phyloP scores from a whole-genome alignment of 2,113 vertebrate species.

The Tauraco erythrolophus region DNA sequence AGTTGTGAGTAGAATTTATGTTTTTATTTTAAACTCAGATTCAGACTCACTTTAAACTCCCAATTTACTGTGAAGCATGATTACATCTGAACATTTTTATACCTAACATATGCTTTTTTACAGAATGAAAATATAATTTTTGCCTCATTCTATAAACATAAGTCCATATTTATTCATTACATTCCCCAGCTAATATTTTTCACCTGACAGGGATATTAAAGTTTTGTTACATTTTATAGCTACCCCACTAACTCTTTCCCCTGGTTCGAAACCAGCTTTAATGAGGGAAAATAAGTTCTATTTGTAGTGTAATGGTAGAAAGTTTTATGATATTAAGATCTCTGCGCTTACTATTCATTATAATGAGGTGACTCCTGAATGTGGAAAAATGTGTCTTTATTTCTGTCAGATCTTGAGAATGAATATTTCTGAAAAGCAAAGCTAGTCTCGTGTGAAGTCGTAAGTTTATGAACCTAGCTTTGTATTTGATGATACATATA shows the following conservation, averaged over 20 bases:
- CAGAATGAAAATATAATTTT: background rate
- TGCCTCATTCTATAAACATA: background rate
- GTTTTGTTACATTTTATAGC: background rate
- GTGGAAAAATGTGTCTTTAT: background rate
- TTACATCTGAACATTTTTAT: background rate
- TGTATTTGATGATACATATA: background rate
- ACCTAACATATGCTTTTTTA: background rate
- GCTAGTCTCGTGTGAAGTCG: background rate
- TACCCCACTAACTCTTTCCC: conserved; percentile 2
- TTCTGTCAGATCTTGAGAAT: background rate
- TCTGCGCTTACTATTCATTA: background rate
- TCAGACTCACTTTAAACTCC: background rate
- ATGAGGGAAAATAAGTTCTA: conserved; percentile 9
- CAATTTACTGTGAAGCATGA: background rate
- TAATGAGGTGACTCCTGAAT: background rate
- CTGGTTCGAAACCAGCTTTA: background rate
- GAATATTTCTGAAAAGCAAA: conserved; percentile 21
- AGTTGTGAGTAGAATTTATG: background rate
- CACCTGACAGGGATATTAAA: background rate
- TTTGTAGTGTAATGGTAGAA: background rate
- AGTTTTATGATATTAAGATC: background rate
- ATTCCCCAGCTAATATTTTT: background rate
- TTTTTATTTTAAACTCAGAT: background rate
- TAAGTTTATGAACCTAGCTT: background rate
- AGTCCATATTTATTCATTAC: conserved; percentile 15